phyloP scores from a whole-genome alignment of 2,888 invertebrate genomes.

The Reticulitermes lucifugus region DNA sequence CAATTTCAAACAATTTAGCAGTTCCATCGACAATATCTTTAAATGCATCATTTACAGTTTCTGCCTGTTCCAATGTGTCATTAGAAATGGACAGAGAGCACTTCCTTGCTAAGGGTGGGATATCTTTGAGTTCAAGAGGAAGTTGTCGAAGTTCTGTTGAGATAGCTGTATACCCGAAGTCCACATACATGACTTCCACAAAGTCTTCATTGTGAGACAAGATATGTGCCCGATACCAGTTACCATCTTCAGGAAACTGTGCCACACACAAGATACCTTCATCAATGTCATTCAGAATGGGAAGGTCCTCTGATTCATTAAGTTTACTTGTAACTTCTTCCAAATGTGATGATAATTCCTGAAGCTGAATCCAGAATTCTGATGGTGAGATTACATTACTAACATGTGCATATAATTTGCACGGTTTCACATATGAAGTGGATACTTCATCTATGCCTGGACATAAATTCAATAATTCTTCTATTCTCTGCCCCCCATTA shows the following conservation, averaged over 20 bases:
- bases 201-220: conserved; percentile 67
- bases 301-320: conserved; percentile 68
- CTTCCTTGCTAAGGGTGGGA: conserved; percentile 72
- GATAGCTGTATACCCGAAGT: conserved; percentile 76
- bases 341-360: conserved; percentile 70
- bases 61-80: conserved; percentile 72
- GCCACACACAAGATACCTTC: conserved; percentile 74
- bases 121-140: conserved; percentile 70
- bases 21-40: conserved; percentile 76
- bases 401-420: conserved; percentile 67
- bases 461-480: conserved; percentile 18
- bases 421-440: background rate
- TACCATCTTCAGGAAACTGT: conserved; percentile 73
- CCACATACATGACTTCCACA: conserved; percentile 74
- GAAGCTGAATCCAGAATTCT: conserved; percentile 81
- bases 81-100: conserved; percentile 73
- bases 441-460: background rate
- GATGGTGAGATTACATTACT: conserved; percentile 75
- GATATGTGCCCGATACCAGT: conserved; percentile 77
- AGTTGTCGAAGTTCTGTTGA: conserved; percentile 71
- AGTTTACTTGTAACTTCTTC: conserved; percentile 72
- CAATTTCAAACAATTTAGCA: conserved; percentile 75
- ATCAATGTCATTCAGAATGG: conserved; percentile 63
- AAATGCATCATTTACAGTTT: conserved; percentile 73
- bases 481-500: conserved; percentile 70